Base-by-base conservation (phyloP, 2,888 invertebrate species). In the Drosophila trichaetosa region DNA sequence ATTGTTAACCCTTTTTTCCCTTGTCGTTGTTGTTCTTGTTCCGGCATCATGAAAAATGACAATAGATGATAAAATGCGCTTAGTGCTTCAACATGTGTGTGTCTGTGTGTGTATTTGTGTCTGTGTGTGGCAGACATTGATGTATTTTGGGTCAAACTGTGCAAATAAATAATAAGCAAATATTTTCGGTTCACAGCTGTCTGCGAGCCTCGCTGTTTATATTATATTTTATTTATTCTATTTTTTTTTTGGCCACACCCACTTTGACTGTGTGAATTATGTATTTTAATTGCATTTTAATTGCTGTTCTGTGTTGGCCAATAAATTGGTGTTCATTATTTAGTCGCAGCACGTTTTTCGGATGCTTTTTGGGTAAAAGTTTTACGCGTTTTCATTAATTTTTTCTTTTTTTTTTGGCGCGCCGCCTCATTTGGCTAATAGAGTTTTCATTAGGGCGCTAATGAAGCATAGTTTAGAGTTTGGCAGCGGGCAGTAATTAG, bases 201-300 rank as follows among this genome's bases (percentile, higher is more conserved):
- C n/a, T 42, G 27, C 21, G 6, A 36, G 51, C 13, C 40, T 31
- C 68, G 42, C 59, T 36, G 6, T 4, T 18, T n/a, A 4, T 13
- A 46, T 24, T 16, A 4, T 10, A 21, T 52, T 21, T 10, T 6
- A 40, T 49, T 29, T 49, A 18, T 2, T 31, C 1, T 11, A 6
- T 10, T 6, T 51, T 10, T 11, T 51, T n/a, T 53, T 34, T 5
- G 5, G 5, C n/a, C 46, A 57, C 51, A 13, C 60, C 69, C 34
- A 40, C 18, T 7, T 59, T 46, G 16, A 52, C 24, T 33, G 13
- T 38, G 59, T 52, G 52, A 59, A 65, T 76, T 72, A 65, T 68
- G 69, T 69, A 71, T 67, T 82, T 76, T 82, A 87, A 87, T 85
- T 84, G 76, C 73, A 73, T 80, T 85, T 84, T 87, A 84, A 85